A percentile compares a stretch with the other conserved stretches of the same genome.
Evolutionary conservation across 2,888 invertebrate species (phyloP).

Genomic region (Temnothorax unifasciatus): DNA sequence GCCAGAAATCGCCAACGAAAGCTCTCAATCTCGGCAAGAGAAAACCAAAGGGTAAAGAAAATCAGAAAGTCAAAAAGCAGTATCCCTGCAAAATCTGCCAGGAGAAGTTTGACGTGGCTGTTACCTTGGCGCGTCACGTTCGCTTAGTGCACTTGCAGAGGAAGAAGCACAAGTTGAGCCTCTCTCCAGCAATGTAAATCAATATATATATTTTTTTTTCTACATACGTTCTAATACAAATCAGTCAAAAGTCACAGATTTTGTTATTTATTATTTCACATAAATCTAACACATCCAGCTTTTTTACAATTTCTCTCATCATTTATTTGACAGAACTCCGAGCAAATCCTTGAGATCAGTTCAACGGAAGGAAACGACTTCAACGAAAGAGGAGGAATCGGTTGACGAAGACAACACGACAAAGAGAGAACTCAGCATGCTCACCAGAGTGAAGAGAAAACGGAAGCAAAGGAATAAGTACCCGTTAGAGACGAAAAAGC

Average conservation of each 20-base stretch:
- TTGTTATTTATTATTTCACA: neutral
- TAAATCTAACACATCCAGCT: neutral
- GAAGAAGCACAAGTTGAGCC: conserved; percentile 73
- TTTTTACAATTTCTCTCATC: neutral
- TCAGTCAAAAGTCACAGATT: neutral
- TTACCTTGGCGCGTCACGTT: conserved; percentile 83
- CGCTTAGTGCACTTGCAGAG: conserved; percentile 79
- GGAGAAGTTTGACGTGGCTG: conserved; percentile 83
- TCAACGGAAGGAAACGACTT: conserved; percentile 41
- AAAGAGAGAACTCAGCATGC: conserved; percentile 57
- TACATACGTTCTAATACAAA: neutral
- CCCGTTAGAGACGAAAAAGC: conserved; percentile 78
- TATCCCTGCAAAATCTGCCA: conserved; percentile 83
- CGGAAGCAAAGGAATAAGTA: conserved; percentile 56
- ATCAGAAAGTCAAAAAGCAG: conserved; percentile 71
- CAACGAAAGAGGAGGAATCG: conserved; percentile 17
- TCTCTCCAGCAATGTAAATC: neutral
- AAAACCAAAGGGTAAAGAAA: conserved; percentile 57
- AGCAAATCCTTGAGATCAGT: conserved; percentile 51
- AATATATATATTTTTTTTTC: neutral
- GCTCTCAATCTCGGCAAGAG: conserved; percentile 64
- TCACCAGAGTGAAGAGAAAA: conserved; percentile 66
- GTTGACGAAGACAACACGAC: conserved; percentile 28
- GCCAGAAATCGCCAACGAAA: conserved; percentile 78
- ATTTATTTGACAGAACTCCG: neutral